Evolutionary conservation across 2,797 vertebrate species (phyloP).

Genomic region (Lemur catta): DNA sequence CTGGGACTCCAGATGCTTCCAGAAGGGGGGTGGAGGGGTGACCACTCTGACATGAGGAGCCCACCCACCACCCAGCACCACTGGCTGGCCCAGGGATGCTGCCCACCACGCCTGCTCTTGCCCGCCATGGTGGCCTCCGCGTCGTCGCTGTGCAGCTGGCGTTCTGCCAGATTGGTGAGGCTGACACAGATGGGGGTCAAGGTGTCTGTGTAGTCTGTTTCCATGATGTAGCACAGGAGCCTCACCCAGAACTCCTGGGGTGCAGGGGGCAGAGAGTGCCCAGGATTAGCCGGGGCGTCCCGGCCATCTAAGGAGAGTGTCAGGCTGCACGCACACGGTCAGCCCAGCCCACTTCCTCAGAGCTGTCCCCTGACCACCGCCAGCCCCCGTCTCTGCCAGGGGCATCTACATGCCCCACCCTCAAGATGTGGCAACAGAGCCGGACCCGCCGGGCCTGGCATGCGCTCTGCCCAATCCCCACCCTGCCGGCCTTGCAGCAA

Average conservation of each 20-base stretch:
- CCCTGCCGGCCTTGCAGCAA: background rate
- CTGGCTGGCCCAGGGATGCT: rapidly evolving
- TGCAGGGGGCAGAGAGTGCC: rapidly evolving
- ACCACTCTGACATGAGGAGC: rapidly evolving
- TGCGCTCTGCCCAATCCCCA: rapidly evolving
- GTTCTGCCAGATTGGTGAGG: constrained; percentile 60
- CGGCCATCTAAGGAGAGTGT: background rate
- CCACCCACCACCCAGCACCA: background rate
- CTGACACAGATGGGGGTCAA: constrained; percentile 73
- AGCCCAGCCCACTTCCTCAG: background rate
- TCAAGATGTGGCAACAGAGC: background rate
- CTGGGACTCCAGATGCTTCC: background rate
- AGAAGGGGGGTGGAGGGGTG: background rate
- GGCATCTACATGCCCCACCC: background rate
- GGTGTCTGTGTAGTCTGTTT: constrained; percentile 65
- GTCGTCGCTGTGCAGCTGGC: background rate
- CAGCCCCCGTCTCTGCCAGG: background rate
- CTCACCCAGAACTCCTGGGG: constrained; percentile 72
- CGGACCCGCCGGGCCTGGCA: background rate
- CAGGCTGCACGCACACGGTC: background rate
- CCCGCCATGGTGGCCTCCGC: rapidly evolving
- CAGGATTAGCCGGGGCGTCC: background rate
- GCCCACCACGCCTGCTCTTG: constrained; percentile 52
- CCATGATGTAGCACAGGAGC: constrained; percentile 70
- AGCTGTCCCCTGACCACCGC: background rate